Evolutionary conservation across 2,797 vertebrate species (phyloP).

Genomic region (Sus cebifrons): DNA sequence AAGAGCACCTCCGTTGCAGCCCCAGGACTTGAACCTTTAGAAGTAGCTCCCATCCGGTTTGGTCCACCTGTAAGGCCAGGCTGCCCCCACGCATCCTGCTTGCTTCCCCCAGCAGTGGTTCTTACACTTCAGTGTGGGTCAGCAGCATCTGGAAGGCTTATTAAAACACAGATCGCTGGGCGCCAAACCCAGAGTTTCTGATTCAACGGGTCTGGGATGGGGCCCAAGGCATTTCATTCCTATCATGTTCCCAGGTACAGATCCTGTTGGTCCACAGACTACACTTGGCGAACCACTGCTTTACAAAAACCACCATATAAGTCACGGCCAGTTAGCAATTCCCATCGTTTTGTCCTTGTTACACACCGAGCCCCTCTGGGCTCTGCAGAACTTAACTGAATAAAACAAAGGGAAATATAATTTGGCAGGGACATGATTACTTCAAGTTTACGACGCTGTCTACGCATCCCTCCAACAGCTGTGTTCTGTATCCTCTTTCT

Average conservation of each 20-base stretch:
- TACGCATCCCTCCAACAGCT: constrained; percentile 66
- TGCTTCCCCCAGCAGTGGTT: not conserved
- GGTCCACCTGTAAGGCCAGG: not conserved
- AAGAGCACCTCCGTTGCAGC: not conserved
- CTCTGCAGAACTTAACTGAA: constrained; percentile 45
- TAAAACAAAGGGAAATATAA: constrained; percentile 75
- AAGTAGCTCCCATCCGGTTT: not conserved
- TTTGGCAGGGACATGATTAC: constrained; percentile 68
- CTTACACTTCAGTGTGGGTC: not conserved
- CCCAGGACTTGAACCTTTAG: not conserved
- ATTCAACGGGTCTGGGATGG: not conserved
- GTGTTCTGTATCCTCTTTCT: constrained; percentile 65
- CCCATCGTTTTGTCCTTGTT: not conserved
- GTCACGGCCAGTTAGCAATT: not conserved
- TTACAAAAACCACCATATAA: not conserved
- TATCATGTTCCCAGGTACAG: not conserved
- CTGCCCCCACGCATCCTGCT: not conserved
- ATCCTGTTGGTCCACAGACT: not conserved
- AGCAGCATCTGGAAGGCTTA: not conserved
- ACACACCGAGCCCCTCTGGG: constrained; percentile 32
- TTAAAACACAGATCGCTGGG: not conserved
- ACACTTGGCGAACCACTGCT: constrained; percentile 24
- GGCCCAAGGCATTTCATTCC: not conserved
- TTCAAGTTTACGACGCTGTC: constrained; percentile 73
- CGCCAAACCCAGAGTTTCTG: not conserved